These are phyloP conservation scores for Asbolus verrucosus DNA, from an alignment of 1,140 invertebrate species.

Conservation along the genomic window DNA sequence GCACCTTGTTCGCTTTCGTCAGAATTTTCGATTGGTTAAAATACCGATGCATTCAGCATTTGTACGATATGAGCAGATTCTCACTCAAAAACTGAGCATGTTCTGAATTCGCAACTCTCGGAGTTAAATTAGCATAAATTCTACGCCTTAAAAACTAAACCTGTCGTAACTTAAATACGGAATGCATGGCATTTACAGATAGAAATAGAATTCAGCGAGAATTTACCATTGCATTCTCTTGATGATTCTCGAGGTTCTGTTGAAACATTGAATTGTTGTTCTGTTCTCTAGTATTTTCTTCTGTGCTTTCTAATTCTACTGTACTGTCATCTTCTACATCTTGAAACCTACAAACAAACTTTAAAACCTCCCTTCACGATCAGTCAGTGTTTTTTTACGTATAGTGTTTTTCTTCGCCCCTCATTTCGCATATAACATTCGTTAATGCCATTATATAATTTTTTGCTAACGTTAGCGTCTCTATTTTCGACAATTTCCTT, in stretches of 20 bases:
- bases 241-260: slow-evolving; percentile 60
- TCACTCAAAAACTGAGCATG: too few relatives aligned
- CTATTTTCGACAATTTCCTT: slow-evolving; percentile 88
- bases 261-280: slow-evolving; percentile 64
- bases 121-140: too few relatives aligned
- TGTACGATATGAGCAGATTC: too few relatives aligned
- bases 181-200: not conserved
- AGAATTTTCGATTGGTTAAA: too few relatives aligned
- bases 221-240: slow-evolving; percentile 56
- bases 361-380: not conserved
- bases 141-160: slow-evolving; percentile 21
- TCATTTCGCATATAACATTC: slow-evolving; percentile 79
- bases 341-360: slow-evolving; percentile 60
- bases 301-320: slow-evolving; percentile 58
- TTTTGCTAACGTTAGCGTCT: slow-evolving; percentile 91
- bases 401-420: slow-evolving; percentile 65
- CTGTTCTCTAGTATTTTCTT: slow-evolving; percentile 56
- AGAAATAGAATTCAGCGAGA: slow-evolving; percentile 48
- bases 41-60: too few relatives aligned
- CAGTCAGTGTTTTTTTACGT: slow-evolving; percentile 58
- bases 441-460: slow-evolving; percentile 95
- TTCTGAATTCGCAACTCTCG: too few relatives aligned
- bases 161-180: not conserved
- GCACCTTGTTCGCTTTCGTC: too few relatives aligned
- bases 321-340: slow-evolving; percentile 62